Percentiles rank a stretch among this genome's conserved stretches.
Evolutionary conservation across 2,888 invertebrate species (phyloP).

Genomic region (Coelogynopora nodosa): DNA sequence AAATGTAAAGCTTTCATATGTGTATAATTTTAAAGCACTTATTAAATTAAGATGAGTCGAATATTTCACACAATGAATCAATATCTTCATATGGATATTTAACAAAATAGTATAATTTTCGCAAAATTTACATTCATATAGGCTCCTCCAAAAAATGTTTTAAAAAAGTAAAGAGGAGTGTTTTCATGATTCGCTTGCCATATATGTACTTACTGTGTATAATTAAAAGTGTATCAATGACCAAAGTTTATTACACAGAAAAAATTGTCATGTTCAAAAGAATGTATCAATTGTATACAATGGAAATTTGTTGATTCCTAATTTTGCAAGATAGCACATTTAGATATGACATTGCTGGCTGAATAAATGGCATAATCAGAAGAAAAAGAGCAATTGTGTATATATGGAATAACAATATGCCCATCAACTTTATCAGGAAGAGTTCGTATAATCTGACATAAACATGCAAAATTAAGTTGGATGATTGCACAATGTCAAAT

Average conservation of each 20-base stretch:
- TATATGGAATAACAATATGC: not conserved
- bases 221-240: not conserved
- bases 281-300: not conserved
- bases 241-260: not conserved
- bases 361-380: not conserved
- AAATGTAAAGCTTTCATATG: not conserved
- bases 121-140: not conserved
- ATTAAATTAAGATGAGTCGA: not conserved
- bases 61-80: not conserved
- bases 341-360: not conserved
- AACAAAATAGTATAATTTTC: not conserved
- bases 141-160: not conserved
- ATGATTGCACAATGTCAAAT: not conserved
- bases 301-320: not conserved
- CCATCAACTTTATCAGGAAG: not conserved
- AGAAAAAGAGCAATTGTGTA: not conserved
- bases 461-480: not conserved
- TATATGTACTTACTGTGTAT: not conserved
- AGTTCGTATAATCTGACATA: not conserved
- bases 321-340: not conserved
- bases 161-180: not conserved
- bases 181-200: not conserved
- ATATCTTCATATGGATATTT: not conserved
- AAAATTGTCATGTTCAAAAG: not conserved
- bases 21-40: not conserved